Evolutionary conservation across 2,113 vertebrate species (phyloP), one percentile per base, ranked within the genome.

Genomic region (Mus spicilegus): DNA sequence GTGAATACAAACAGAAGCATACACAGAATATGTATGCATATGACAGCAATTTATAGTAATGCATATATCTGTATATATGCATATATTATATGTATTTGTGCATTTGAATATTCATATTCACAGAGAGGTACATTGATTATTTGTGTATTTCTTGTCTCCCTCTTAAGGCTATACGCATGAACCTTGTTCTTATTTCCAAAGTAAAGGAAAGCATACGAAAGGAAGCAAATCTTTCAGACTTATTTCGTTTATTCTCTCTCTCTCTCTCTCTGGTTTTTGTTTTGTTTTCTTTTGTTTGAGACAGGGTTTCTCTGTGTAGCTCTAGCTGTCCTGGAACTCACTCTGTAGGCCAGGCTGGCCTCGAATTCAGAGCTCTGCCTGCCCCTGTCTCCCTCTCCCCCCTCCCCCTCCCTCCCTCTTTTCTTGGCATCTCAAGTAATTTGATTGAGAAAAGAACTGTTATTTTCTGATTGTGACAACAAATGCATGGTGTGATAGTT

Each of bases 141-240:
- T 88, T 81, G 49, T 30, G 51, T 85, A 76, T 85, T 87, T 3
- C 61, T 28, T 95, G 3, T 75, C n/a, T 92, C 14, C 13, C 5
- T 5, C 81, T 76, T 39, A 20, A 93, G 0, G 5, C 28, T 77
- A 67, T 14, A 87, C 93, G 39, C 9, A 70, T 75, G 30, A 94
- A 54, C 1, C 3, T 70, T 93, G 5, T 91, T 84, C 51, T 19
- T 69, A 56, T 77, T 95, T 89, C 67, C 26, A 61, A 90, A 89
- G 46, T 76, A 67, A 93, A 95, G 91, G 30, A 69, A 87, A 19
- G 51, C 39, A 82, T 87, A 94, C 46, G 88, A 84, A 22, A 17
- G 67, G 2, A 26, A 95, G n/a, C 76, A 70, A 87, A 77, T 73
- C 13, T 84, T 96, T 69, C 65, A 95, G 42, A 90, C 70, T 86